Base-by-base conservation (phyloP, 1,140 invertebrate genomes). In the Trinorchestia longiramus region DNA sequence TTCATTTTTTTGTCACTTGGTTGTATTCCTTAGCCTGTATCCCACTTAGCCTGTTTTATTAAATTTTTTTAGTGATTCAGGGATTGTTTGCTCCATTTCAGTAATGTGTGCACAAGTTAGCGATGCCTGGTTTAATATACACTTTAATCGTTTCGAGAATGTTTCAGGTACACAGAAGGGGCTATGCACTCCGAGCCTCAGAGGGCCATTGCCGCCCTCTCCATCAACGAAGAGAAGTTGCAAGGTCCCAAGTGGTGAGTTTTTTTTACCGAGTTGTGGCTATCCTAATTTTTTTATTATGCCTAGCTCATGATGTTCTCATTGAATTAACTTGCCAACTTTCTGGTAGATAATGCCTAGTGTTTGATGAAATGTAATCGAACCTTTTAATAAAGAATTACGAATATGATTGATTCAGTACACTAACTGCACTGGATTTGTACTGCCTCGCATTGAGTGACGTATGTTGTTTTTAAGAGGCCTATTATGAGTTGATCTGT, bases 121-220 rank as follows among this genome's bases (percentile, higher is more conserved):
- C 47, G 47, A 19, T 53, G 47, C 47, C 6, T 53, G 6, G 47
- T 19, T 6, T 53, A n/a, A 6, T 53, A 53, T 8, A 6, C 95
- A 43, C 45, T 96, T 92, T 95, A 87, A 95, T 44, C 23, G 23
- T 88, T 92, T 96, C 17, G 62, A 42, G 42, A 41, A 47, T 95
- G 88, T 36, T 62, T 96, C 92, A 94, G 92, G 43, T 94, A 94
- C 92, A 94, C 92, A 94, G 92, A 94, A 47, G 92, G 92, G 19
- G 92, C 92, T 45, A 44, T 94, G 40, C 47, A 94, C 44, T 45
- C 92, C 92, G 92, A 94, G 44, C 92, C 92, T 36, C 6, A n/a
- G 4, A 43, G 43, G 40, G 92, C 92, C 43, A 47, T 94, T 40
- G 92, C 92, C 11, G 43, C 19, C 43, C 92, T 94, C 44, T 42